Conservation (phyloP, 2,797 vertebrate species). For the Basileuterus tristriatus region DNA sequence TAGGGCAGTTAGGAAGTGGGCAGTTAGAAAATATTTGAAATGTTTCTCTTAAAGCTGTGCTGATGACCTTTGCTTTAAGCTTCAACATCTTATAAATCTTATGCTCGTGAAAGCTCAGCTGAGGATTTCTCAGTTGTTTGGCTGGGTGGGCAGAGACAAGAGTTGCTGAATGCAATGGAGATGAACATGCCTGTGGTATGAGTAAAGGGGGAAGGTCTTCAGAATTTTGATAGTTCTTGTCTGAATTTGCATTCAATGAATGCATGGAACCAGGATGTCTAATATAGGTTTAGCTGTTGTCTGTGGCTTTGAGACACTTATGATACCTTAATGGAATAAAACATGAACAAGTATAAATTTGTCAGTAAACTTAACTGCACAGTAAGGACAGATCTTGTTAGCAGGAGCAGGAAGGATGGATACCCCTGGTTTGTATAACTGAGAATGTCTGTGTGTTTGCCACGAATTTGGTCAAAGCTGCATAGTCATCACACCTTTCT, state of each 20-base stretch:
- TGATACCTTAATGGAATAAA: background rate
- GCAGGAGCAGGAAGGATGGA: background rate
- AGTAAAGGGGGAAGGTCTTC: background rate
- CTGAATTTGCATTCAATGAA: background rate
- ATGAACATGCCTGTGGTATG: background rate
- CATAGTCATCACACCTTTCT: accelerated
- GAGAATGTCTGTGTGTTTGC: background rate
- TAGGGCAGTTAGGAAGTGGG: background rate
- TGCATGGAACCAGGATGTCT: background rate
- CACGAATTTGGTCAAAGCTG: background rate
- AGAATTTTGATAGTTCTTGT: background rate
- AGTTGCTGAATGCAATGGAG: background rate
- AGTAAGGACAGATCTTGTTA: background rate
- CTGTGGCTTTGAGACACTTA: background rate
- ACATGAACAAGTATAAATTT: background rate
- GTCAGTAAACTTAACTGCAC: background rate
- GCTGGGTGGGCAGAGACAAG: background rate
- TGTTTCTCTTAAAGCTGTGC: background rate
- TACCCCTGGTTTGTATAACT: background rate
- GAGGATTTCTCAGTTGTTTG: background rate
- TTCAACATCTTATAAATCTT: background rate
- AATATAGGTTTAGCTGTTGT: background rate
- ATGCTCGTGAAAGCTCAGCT: background rate
- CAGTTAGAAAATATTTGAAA: background rate
- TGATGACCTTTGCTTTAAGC: background rate